Conservation (phyloP, 2,888 invertebrate species). For the Spodoptera littoralis region DNA sequence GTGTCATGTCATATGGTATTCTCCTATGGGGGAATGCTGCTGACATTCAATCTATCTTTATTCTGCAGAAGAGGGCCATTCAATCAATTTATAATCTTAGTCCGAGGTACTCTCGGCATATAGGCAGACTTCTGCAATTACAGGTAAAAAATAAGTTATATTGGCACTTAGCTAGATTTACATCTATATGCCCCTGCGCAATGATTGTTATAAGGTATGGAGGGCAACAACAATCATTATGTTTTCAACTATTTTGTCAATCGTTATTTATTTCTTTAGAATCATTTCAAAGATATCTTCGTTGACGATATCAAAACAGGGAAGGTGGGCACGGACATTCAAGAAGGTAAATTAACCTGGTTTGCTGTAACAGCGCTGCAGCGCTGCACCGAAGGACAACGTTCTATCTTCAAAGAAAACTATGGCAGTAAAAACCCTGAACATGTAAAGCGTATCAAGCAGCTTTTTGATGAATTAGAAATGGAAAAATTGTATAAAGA, state of each 20-base stretch:
- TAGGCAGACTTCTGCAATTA: slow-evolving; percentile 34
- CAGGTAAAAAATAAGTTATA: slow-evolving; percentile 21
- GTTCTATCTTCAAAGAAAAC: slow-evolving; percentile 85
- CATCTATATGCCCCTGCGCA: too few species aligned
- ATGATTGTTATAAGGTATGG: too few species aligned
- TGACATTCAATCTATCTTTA: too few species aligned
- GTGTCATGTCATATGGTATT: too few species aligned
- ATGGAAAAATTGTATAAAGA: slow-evolving; percentile 66
- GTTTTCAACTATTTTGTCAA: too few species aligned
- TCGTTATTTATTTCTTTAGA: slow-evolving; percentile 27
- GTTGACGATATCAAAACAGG: slow-evolving; percentile 9
- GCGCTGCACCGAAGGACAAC: slow-evolving; percentile 90
- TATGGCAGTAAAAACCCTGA: slow-evolving; percentile 91
- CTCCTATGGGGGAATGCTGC: too few species aligned
- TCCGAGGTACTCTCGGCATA: too few species aligned
- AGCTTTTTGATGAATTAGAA: slow-evolving; percentile 88
- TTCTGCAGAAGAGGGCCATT: too few species aligned
- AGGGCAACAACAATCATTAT: too few species aligned
- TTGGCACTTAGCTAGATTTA: not conserved
- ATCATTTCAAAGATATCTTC: slow-evolving; percentile 33
- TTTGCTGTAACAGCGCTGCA: slow-evolving; percentile 94
- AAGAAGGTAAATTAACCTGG: slow-evolving; percentile 98
- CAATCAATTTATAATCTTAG: too few species aligned
- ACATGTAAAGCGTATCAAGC: slow-evolving; percentile 83
- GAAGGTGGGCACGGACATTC: slow-evolving; percentile 93